Evolutionary conservation across 2,797 vertebrate genomes (phyloP).

Genomic region (Brotula barbata): DNA sequence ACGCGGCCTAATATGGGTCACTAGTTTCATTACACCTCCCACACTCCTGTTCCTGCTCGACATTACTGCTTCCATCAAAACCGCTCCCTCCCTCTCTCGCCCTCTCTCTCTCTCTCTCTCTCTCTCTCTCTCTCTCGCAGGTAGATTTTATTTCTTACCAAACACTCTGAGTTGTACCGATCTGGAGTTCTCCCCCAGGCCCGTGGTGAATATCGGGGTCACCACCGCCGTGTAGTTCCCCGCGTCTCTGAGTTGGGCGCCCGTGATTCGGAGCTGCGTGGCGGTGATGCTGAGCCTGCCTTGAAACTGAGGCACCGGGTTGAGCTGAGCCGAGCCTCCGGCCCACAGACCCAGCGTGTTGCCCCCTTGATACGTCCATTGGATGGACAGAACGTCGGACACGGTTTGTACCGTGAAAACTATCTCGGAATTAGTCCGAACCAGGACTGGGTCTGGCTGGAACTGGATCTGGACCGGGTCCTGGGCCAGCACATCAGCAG

Average conservation of each 20-base stretch:
- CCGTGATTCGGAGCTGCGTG: constrained; percentile 69
- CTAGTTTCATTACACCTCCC: constrained; percentile 73
- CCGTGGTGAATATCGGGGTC: constrained; percentile 50
- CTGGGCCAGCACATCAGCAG: constrained; percentile 58
- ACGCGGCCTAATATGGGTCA: constrained; percentile 64
- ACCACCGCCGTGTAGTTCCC: constrained; percentile 76
- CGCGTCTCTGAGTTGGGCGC: constrained; percentile 63
- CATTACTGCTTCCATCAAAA: constrained; percentile 36
- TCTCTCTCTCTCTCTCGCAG: constrained; percentile 2
- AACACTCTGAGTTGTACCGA: constrained; percentile 73
- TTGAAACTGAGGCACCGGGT: constrained; percentile 58
- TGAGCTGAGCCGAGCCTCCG: neutral
- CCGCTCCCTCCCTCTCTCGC: constrained; percentile 12
- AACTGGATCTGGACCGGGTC: constrained; percentile 69
- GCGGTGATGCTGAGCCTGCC: constrained; percentile 68
- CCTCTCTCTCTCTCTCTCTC: neutral
- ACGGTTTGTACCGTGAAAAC: constrained; percentile 68
- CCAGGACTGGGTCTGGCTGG: constrained; percentile 65
- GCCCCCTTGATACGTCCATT: constrained; percentile 61
- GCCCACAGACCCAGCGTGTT: constrained; percentile 67
- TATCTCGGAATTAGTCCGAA: constrained; percentile 50
- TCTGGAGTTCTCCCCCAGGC: constrained; percentile 55
- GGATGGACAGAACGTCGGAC: constrained; percentile 56
- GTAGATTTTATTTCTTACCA: constrained; percentile 65
- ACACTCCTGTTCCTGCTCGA: constrained; percentile 51